phyloP scores from a whole-genome alignment of 2,888 invertebrate species.

The Pharmacophagus antenor region DNA sequence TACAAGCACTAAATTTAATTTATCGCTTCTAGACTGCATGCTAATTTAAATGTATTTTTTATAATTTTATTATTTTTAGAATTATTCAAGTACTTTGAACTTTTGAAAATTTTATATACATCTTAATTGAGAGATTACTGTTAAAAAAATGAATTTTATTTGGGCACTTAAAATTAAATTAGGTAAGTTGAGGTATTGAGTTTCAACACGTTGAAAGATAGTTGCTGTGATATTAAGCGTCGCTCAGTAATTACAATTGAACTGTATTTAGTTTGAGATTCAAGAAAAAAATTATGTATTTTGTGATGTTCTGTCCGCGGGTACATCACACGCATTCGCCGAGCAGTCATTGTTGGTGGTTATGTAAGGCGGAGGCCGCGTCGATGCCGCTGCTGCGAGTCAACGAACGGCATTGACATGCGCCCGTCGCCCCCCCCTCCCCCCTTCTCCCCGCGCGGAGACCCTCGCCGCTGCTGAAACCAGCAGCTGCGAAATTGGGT shows the following conservation, averaged over 20 bases:
- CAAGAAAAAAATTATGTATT: conserved; percentile 28
- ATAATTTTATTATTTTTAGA: neutral
- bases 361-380: conserved; percentile 80
- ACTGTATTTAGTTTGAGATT: neutral
- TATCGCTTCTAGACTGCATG: neutral
- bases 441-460: conserved; percentile 47
- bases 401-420: conserved; percentile 81
- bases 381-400: conserved; percentile 74
- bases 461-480: conserved; percentile 73
- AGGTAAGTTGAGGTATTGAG: too few species aligned
- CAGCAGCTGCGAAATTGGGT: conserved; percentile 80
- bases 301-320: conserved; percentile 35
- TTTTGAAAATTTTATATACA: neutral
- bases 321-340: conserved; percentile 69
- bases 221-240: neutral
- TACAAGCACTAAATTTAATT: neutral
- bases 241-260: neutral
- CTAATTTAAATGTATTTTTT: neutral
- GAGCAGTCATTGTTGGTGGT: conserved; percentile 75
- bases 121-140: too few species aligned
- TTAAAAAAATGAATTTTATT: too few species aligned
- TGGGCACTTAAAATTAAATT: too few species aligned
- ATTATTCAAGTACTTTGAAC: neutral
- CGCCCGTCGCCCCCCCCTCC: conserved; percentile 55
- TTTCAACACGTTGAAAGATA: too few species aligned